Evolutionary conservation across 2,888 invertebrate genomes (phyloP), one percentile per base, ranked within the genome.

Genomic region (Ophion ellenae): DNA sequence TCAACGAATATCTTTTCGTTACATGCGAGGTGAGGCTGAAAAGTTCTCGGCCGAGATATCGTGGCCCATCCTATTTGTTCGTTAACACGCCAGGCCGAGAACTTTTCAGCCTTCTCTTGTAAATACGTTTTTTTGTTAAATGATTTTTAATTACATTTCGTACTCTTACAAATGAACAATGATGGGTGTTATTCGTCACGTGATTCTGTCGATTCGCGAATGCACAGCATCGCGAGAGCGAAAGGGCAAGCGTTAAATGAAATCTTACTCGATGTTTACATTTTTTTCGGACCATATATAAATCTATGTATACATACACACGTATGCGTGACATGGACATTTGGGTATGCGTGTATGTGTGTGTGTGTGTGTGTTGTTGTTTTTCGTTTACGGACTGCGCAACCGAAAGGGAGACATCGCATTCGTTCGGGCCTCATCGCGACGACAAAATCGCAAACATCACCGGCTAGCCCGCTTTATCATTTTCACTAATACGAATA

Each of bases 401-500:
- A n/a, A 47, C 53, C 36, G 69, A 40, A 67, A 57, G 77, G 32
- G 57, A 77, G 40, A 70, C 57, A 61, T 70, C 20, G 59, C 14
- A 32, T 32, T 66, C 53, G 66, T 53, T 57, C 67, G 71, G 63
- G 24, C 57, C 40, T 71, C 53, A 53, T 53, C 53, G 14, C 71
- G 80, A 67, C 67, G 63, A 80, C 40, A 73, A 5, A 36, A 66
- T 81, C 74, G 73, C 20, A 81, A 84, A 81, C 87, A 91, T 91
- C 92, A 93, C 90, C 92, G 90, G 85, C 91, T 87, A 32, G 88
- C 87, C 3, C 89, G 88, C 36, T 87, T 87, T 67, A 95, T 81
- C 59, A 95, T 90, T 90, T 94, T 94, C 87, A 95, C 94, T 83
- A 96, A 86, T 82, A 95, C 94, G 88, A 96, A 95, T 14, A 96